phyloP scores from a whole-genome alignment of 2,888 invertebrate genomes.

The Paralinhomoeus sp. region DNA sequence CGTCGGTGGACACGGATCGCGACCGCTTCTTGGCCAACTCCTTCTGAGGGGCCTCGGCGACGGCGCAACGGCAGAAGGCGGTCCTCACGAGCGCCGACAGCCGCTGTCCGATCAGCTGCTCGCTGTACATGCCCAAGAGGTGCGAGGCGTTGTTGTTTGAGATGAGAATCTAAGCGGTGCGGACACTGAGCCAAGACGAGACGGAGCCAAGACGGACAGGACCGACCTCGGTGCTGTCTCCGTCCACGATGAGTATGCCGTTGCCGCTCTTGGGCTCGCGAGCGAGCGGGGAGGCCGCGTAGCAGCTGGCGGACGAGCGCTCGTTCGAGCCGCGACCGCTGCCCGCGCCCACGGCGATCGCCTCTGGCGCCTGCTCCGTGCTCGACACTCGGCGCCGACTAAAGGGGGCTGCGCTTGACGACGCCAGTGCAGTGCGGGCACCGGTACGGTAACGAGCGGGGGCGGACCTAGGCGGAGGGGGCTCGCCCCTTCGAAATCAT shows the following conservation, averaged over 20 bases:
- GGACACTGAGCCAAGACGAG: background rate
- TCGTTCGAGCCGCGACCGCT: background rate
- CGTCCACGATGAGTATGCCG: background rate
- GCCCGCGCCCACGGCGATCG: too few species aligned
- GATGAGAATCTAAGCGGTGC: constrained; percentile 27
- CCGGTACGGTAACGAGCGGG: too few species aligned
- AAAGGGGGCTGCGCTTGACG: too few species aligned
- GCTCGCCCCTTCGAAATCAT: too few species aligned
- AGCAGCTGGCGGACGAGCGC: background rate
- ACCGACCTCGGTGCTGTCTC: background rate
- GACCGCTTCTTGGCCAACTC: background rate
- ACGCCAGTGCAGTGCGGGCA: too few species aligned
- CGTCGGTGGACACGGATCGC: too few species aligned
- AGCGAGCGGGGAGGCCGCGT: background rate
- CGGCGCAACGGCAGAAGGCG: too few species aligned
- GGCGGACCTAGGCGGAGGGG: too few species aligned
- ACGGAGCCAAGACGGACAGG: background rate
- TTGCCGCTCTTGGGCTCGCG: background rate
- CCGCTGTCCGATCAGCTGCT: constrained; percentile 33
- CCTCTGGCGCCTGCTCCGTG: too few species aligned
- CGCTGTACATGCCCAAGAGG: constrained; percentile 24
- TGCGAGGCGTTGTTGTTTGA: constrained; percentile 43
- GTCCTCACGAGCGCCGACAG: constrained; percentile 9
- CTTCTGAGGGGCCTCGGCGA: too few species aligned
- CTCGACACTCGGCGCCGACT: too few species aligned